phyloP scores from a whole-genome alignment of 2,888 invertebrate species.

The Pedicia rivosa region DNA sequence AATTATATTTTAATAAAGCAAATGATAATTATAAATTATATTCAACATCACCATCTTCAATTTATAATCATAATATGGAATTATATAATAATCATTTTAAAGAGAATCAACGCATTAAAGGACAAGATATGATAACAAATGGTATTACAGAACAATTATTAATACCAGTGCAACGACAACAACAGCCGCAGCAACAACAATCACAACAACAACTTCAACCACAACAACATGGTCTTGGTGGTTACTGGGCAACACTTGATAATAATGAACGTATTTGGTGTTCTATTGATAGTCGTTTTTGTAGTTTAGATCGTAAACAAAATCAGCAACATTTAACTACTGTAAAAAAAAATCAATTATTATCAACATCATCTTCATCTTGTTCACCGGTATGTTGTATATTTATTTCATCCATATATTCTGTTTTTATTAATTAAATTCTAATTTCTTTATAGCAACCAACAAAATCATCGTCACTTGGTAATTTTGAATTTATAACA shows the following conservation, averaged over 20 bases:
- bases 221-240: conserved; percentile 12
- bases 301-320: conserved; percentile 8
- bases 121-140: too few species aligned
- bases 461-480: conserved; percentile 14
- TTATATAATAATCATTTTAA: too few species aligned
- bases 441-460: conserved; percentile 9
- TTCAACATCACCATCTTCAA: conserved; percentile 1
- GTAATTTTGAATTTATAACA: conserved; percentile 14
- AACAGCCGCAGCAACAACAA: not conserved
- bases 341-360: not conserved
- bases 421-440: too few species aligned
- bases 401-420: too few species aligned
- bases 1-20: too few species aligned
- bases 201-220: conserved; percentile 3
- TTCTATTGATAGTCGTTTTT: conserved; percentile 10
- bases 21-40: not conserved
- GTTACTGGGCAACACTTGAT: conserved; percentile 13
- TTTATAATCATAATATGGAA: too few species aligned
- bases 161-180: not conserved
- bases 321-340: too few species aligned
- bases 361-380: not conserved
- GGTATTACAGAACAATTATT: too few species aligned
- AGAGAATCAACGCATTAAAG: too few species aligned
- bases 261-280: conserved; percentile 14
- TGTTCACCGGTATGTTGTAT: too few species aligned